These are phyloP conservation scores for Ctenopoma multispine DNA, from an alignment of 2,797 vertebrate genomes.

Conservation along the genomic window DNA sequence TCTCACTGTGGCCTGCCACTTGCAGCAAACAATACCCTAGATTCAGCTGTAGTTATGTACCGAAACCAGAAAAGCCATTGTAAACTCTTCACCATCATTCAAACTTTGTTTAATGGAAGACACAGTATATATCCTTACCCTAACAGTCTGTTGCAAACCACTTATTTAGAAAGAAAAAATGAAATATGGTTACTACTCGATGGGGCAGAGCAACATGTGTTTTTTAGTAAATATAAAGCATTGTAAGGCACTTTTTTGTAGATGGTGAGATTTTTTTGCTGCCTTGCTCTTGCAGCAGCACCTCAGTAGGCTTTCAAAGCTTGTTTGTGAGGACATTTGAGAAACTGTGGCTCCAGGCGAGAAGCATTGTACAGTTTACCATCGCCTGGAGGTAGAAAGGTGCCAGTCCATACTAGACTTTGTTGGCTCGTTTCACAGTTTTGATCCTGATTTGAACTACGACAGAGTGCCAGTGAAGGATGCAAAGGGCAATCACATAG, in stretches of 20 bases:
- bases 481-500: conserved; percentile 30
- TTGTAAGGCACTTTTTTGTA: conserved; percentile 30
- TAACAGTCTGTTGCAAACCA: not conserved
- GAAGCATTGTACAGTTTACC: conserved; percentile 53
- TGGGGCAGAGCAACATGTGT: conserved; percentile 23
- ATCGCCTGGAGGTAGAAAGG: conserved; percentile 56
- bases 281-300: conserved; percentile 45
- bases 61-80: conserved; percentile 39
- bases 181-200: conserved; percentile 4
- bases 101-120: conserved; percentile 9
- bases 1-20: conserved; percentile 45
- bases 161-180: not conserved
- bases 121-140: not conserved
- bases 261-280: conserved; percentile 2
- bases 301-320: conserved; percentile 24
- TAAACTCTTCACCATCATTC: conserved; percentile 12
- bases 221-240: conserved; percentile 19
- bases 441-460: conserved; percentile 40
- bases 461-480: conserved; percentile 21
- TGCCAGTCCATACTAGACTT: conserved; percentile 36
- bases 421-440: conserved; percentile 20
- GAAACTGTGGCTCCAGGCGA: conserved; percentile 56
- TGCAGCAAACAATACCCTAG: conserved; percentile 42
- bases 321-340: conserved; percentile 48
- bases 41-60: conserved; percentile 22